Percentiles rank a stretch among this genome's conserved stretches.
Evolutionary conservation across 2,888 invertebrate genomes (phyloP).

Genomic region (Aelia acuminata): DNA sequence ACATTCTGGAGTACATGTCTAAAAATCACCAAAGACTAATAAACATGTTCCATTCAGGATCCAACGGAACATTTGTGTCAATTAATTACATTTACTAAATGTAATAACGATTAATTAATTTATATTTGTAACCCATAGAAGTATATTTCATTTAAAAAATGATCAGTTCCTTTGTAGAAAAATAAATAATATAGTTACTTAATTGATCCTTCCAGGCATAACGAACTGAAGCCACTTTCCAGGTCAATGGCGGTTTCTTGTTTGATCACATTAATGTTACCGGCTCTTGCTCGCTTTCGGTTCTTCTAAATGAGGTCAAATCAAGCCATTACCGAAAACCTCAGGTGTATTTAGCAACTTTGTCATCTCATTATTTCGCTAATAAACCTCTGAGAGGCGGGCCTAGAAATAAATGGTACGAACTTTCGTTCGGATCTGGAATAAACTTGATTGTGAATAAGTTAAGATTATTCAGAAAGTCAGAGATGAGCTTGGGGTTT

Average conservation of each 20-base stretch:
- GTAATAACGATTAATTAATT: no score
- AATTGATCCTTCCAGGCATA: not conserved
- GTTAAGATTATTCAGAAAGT: no score
- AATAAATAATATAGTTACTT: not conserved
- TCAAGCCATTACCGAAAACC: conserved; percentile 7
- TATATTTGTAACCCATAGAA: no score
- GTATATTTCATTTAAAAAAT: not conserved
- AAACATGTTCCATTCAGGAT: no score
- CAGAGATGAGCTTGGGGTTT: no score
- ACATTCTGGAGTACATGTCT: no score
- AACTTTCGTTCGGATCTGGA: not conserved
- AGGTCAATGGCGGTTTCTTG: conserved; percentile 2
- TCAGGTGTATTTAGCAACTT: not conserved
- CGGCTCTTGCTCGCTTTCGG: not conserved
- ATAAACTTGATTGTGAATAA: not conserved
- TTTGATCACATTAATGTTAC: conserved; percentile 19
- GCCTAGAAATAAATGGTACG: not conserved
- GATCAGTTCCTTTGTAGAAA: not conserved
- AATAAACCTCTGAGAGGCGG: not conserved
- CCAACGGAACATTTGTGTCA: no score
- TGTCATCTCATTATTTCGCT: not conserved
- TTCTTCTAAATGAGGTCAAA: not conserved
- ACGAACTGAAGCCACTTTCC: conserved; percentile 6
- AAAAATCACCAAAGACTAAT: no score
- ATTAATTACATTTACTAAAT: no score